phyloP scores from a whole-genome alignment of 2,888 invertebrate genomes.

The Acanthosepion esculentum region DNA sequence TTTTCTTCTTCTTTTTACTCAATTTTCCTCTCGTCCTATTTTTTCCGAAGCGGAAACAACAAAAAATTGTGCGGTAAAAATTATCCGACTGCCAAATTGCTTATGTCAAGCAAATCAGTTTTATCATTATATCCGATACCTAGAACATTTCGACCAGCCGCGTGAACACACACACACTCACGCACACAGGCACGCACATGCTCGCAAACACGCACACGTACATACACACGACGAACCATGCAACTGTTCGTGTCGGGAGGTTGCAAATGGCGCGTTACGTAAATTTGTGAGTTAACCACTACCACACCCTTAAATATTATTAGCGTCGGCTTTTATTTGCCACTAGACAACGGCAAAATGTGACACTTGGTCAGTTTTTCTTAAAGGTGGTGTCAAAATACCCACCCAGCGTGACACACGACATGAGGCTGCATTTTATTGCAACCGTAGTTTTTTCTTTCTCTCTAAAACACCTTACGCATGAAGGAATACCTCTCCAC shows the following conservation, averaged over 20 bases:
- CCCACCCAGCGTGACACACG: too few species aligned
- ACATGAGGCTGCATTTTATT: too few species aligned
- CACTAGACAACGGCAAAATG: too few species aligned
- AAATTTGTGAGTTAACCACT: not conserved
- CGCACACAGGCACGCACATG: not conserved
- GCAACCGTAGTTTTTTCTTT: too few species aligned
- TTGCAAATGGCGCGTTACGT: not conserved
- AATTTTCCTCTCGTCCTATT: too few species aligned
- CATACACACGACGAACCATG: not conserved
- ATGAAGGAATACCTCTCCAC: too few species aligned
- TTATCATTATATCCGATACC: not conserved
- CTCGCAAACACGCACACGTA: not conserved
- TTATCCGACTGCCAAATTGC: constrained; percentile 8
- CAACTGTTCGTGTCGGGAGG: not conserved
- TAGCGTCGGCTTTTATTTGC: too few species aligned
- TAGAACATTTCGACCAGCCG: not conserved
- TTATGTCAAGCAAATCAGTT: not conserved
- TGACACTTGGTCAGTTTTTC: too few species aligned
- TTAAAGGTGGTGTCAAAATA: too few species aligned
- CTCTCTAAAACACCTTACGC: too few species aligned
- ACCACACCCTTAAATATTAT: not conserved
- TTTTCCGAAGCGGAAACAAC: not conserved
- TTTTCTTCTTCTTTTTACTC: too few species aligned
- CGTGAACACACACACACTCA: not conserved
- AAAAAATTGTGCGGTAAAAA: not conserved